These are phyloP conservation scores for Boleophthalmus pectinirostris DNA, from an alignment of 2,113 vertebrate species.

Conservation along the genomic window DNA sequence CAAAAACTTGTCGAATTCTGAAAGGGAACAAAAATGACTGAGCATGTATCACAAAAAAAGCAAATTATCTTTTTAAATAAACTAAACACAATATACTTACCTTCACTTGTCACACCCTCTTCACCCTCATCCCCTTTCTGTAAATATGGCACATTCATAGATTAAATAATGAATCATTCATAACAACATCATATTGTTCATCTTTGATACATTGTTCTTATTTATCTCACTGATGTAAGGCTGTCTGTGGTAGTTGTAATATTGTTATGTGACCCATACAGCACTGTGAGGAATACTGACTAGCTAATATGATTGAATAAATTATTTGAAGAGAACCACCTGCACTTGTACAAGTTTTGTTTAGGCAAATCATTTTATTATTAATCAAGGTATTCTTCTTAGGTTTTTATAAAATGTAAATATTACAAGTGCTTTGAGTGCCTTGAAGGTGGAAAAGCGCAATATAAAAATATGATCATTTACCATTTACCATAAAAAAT, in stretches of 20 bases:
- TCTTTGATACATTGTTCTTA: not conserved
- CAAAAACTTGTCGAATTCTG: conserved; percentile 97
- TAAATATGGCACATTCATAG: conserved; percentile 18
- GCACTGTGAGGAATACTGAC: no score
- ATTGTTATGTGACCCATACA: not conserved
- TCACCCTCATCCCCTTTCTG: conserved; percentile 93
- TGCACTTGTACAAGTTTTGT: not conserved
- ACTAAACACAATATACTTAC: conserved; percentile 68
- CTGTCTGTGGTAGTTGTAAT: not conserved
- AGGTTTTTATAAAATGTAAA: no score
- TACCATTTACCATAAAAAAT: no score
- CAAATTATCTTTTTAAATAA: not conserved
- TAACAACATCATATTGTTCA: not conserved
- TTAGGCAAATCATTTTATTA: not conserved
- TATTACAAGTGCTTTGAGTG: no score
- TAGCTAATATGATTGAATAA: no score
- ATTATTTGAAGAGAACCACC: not conserved
- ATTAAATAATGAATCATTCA: not conserved
- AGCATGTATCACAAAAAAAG: not conserved
- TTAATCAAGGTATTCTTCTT: not conserved
- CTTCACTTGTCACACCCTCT: conserved; percentile 98
- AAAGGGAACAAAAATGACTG: not conserved
- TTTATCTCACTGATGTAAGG: not conserved
- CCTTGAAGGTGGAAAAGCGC: no score
- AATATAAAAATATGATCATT: no score